Base-by-base conservation (phyloP, 2,797 vertebrate genomes). In the Pantherophis alleghaniensis region DNA sequence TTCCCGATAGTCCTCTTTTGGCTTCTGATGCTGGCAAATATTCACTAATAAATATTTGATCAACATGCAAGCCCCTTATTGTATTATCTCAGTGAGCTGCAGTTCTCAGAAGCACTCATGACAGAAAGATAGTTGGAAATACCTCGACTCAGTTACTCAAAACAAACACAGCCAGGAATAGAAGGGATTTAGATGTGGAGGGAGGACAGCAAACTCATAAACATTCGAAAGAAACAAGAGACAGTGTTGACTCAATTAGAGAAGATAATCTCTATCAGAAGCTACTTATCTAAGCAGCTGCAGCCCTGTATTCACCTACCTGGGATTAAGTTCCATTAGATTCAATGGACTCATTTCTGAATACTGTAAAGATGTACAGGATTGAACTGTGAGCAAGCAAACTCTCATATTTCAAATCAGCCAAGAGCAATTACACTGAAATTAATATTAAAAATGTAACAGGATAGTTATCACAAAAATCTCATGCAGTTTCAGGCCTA, bases 121-220 rank as follows among this genome's bases (percentile, higher is more conserved):
- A 79, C 37, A 59, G 69, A 59, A 59, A 47, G 69, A 91, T 83
- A 10, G 32, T 91, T 83, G 69, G 32, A 79, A 91, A 83, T 59
- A 83, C 37, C 57, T 28, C 2, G 3, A 57, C 53, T 32, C 32
- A 56, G 53, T 57, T 74, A 56, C 32, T 53, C 28, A 32, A 55
- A 90, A 74, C 28, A 79, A 91, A 91, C n/a, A 91, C 28, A 55
- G 22, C 55, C 90, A 91, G 28, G 69, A 91, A 60, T 59, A 88
- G 59, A 59, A 79, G 53, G 22, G n/a, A 16, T 37, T 57, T 56
- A 56, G 20, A 37, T 57, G 20, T 74, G 89, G 51, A 37, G 53
- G 89, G n/a, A 56, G 89, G 63, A 55, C 89, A 90, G 63, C 51
- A 55, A 55, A 69, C 53, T 32, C 53, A 90, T 57, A 90, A 79